These are phyloP conservation scores for Enoplolaimus lenunculus DNA, from an alignment of 2,888 invertebrate genomes.

Conservation along the genomic window DNA sequence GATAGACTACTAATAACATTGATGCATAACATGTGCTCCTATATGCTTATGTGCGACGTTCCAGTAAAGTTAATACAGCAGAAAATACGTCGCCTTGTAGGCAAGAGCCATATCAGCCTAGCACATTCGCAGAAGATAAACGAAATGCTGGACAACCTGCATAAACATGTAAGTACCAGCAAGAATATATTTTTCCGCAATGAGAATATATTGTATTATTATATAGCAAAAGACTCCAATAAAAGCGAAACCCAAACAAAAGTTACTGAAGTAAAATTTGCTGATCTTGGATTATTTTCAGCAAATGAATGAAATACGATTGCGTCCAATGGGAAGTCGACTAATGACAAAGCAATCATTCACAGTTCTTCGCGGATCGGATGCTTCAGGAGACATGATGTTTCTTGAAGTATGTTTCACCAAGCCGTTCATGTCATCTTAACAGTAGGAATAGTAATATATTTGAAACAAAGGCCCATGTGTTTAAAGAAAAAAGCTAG, in stretches of 20 bases:
- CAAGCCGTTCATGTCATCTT: no score
- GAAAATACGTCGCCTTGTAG: conserved; percentile 76
- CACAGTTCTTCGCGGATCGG: conserved; percentile 88
- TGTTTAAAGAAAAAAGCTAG: no score
- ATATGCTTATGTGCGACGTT: conserved; percentile 53
- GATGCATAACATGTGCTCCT: conserved; percentile 86
- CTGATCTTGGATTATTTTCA: no score
- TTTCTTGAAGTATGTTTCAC: conserved; percentile 50
- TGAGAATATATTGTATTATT: no score
- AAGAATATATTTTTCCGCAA: conserved; percentile 3
- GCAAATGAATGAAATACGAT: conserved; percentile 93
- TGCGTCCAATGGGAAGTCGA: conserved; percentile 86
- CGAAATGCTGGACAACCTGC: conserved; percentile 80
- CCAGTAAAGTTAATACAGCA: conserved; percentile 52
- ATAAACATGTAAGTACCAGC: conserved; percentile 60
- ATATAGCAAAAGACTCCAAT: no score
- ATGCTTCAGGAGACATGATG: conserved; percentile 60
- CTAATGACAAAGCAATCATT: conserved; percentile 90
- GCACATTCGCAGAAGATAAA: conserved; percentile 95
- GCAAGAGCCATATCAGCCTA: conserved; percentile 94
- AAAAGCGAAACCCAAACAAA: no score
- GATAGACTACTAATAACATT: conserved; percentile 84
- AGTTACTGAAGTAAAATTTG: no score
- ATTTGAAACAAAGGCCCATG: no score
- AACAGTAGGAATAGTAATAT: no score